Evolutionary conservation across 2,113 vertebrate species (phyloP), one percentile per base, ranked within the genome.

Genomic region (Tricholaema leucomelas): DNA sequence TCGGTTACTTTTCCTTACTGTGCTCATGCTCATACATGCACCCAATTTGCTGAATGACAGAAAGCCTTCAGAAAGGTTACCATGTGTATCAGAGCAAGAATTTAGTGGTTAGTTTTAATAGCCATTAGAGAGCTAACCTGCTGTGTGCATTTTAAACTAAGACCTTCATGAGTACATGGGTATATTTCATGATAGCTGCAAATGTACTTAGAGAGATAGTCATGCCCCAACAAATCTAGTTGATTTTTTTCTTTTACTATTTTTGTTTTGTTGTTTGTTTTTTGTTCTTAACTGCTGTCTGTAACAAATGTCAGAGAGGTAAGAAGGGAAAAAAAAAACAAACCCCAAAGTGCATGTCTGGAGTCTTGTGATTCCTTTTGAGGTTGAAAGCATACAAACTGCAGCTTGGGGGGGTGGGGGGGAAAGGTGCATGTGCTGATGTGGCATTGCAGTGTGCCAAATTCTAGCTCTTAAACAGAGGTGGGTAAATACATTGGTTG

Each of bases 231-330:
- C 84, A 94, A 96, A 97, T 94, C 85, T 96, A 97, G 97, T 96
- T 97, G 97, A 96, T 97, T 96, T 91, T 96, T 91, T 96, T 95
- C 93, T 86, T 97, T 87, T 98, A 97, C 97, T 96, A 97, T 96
- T 96, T 91, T 40, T 40, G 40, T 40, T 96, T 94, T 94, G 83
- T 97, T n/a, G n/a, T 87, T 97, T 97, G 94, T 96, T 97, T 96
- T 97, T 98, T 97, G 98, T 96, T 50, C 12, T 50, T 50, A 97
- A 96, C 97, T 97, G 97, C 97, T 97, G 97, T 97, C 97, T 97
- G 95, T 97, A 97, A 97, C 98, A 98, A 97, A 98, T 97, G 94
- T 97, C 96, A 97, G 97, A 96, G 97, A 98, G 98, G 98, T 98
- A 98, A 98, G 98, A 96, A 93, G 96, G 86, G 96, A 95, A 92